Percentiles rank a stretch among this genome's conserved stretches.
Conservation (phyloP, 2,888 invertebrate species). For the Yponomeuta malinellus region DNA sequence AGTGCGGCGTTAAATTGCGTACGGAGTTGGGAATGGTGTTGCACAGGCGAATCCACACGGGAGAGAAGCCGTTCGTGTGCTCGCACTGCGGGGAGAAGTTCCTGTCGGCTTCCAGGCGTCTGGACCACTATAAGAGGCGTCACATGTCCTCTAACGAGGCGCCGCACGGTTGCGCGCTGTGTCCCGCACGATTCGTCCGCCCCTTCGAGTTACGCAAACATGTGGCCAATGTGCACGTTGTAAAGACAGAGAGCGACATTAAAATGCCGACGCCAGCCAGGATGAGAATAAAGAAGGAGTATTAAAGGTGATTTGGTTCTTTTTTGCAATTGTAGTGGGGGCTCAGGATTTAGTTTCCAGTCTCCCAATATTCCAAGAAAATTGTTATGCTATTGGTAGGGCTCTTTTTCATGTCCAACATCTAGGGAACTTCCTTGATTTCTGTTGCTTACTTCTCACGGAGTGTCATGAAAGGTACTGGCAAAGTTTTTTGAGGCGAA, state of each 20-base stretch:
- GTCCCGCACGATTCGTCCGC: slow-evolving; percentile 51
- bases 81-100: slow-evolving; percentile 51
- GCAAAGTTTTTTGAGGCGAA: too few species aligned
- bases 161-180: slow-evolving; percentile 48
- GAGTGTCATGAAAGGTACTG: too few species aligned
- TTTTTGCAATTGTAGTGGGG: background rate
- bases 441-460: too few species aligned
- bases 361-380: too few species aligned
- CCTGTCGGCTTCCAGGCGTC: slow-evolving; percentile 52
- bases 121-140: slow-evolving; percentile 56
- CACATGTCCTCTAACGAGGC: slow-evolving; percentile 44
- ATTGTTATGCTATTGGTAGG: too few species aligned
- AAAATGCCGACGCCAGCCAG: slow-evolving; percentile 19
- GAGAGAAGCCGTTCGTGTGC: slow-evolving; percentile 54
- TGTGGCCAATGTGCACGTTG: slow-evolving; percentile 36
- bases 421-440: too few species aligned
- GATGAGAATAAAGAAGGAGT: slow-evolving; percentile 16
- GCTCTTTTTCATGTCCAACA: too few species aligned
- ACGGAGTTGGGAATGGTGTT: slow-evolving; percentile 48
- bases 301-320: slow-evolving; percentile 18
- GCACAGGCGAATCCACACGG: slow-evolving; percentile 55
- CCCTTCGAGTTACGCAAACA: slow-evolving; percentile 61
- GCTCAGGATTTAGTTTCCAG: background rate
- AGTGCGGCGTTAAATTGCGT: slow-evolving; percentile 50
- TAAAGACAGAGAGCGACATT: slow-evolving; percentile 29